These are phyloP conservation scores for Ctenochaetus hawaiiensis DNA, from an alignment of 2,797 vertebrate genomes.

Conservation along the genomic window DNA sequence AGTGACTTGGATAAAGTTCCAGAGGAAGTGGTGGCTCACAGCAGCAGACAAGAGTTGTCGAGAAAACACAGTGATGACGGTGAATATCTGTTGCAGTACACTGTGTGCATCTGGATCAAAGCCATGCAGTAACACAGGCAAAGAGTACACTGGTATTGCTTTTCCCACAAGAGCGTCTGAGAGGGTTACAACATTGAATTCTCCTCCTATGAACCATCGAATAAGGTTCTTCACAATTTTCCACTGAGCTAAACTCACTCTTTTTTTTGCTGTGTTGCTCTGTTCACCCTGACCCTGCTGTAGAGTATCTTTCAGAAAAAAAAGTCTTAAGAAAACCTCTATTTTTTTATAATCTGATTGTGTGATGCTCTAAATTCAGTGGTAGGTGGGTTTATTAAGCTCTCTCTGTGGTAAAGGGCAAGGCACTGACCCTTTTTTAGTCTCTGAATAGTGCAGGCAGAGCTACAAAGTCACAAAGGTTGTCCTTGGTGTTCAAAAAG, in stretches of 20 bases:
- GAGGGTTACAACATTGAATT: constrained; percentile 47
- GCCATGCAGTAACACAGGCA: constrained; percentile 41
- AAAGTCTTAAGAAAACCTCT: neutral
- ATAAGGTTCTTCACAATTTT: neutral
- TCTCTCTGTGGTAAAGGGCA: constrained; percentile 12
- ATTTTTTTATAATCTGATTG: constrained; percentile 2
- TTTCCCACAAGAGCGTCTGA: constrained; percentile 24
- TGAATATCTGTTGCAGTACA: constrained; percentile 73
- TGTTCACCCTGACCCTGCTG: neutral
- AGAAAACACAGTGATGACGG: constrained; percentile 94
- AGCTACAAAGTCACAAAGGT: neutral
- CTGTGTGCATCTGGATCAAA: constrained; percentile 50
- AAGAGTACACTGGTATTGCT: constrained; percentile 33
- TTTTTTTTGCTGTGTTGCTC: neutral
- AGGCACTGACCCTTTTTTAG: constrained; percentile 25
- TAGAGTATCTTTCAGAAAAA: neutral
- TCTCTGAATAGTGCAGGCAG: constrained; percentile 1
- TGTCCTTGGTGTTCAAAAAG: constrained; percentile 8
- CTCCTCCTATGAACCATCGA: constrained; percentile 31
- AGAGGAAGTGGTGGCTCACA: constrained; percentile 88
- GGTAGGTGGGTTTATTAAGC: neutral
- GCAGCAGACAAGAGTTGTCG: constrained; percentile 84
- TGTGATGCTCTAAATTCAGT: constrained; percentile 2
- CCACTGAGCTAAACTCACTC: constrained; percentile 7
- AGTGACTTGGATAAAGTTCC: constrained; percentile 94